A percentile compares a stretch with the other conserved stretches of the same genome.
phyloP scores from a whole-genome alignment of 2,113 vertebrate genomes.

The Irena cyanogastra region DNA sequence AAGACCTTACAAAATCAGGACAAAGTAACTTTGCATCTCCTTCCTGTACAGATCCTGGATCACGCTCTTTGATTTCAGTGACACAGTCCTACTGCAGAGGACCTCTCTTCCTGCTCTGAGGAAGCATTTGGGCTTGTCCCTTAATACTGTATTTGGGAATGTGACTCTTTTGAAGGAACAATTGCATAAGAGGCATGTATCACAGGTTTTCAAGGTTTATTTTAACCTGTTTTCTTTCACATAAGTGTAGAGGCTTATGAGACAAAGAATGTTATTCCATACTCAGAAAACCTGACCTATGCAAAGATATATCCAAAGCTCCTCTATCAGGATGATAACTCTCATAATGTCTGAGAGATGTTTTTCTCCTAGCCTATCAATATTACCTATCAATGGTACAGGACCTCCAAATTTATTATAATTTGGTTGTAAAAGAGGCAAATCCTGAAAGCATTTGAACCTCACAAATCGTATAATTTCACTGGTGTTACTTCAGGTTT shows the following conservation, averaged over 20 bases:
- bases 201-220: not conserved
- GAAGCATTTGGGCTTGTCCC: not conserved
- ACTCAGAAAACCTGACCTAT: not conserved
- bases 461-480: not conserved
- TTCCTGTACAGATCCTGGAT: not conserved
- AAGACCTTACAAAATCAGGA: not conserved
- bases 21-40: not conserved
- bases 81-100: not conserved
- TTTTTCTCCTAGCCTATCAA: not conserved
- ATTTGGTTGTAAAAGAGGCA: not conserved
- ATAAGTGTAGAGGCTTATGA: not conserved
- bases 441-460: not conserved
- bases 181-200: not conserved
- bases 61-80: not conserved
- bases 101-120: fast-evolving
- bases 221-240: not conserved
- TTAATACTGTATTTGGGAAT: not conserved
- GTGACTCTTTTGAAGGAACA: not conserved
- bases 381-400: not conserved
- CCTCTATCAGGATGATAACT: not conserved
- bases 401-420: not conserved
- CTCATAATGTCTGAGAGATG: not conserved
- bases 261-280: not conserved
- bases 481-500: not conserved
- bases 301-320: not conserved